Conservation (phyloP, 2,113 vertebrate genomes). For the Calypte anna region DNA sequence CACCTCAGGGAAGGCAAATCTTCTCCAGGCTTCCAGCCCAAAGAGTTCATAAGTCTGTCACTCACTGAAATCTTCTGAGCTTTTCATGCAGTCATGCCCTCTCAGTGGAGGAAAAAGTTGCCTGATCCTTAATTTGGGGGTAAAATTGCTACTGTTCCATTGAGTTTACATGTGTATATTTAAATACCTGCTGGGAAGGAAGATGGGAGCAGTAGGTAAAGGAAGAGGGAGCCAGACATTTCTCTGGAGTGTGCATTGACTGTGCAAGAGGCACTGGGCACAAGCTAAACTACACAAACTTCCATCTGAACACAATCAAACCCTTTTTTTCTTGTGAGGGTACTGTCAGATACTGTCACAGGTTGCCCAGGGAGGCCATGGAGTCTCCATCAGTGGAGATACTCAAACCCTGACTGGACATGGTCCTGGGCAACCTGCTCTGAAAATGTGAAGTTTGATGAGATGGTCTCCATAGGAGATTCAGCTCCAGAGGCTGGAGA, state of each 20-base stretch:
- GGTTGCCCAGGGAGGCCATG: not conserved
- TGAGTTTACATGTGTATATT: not conserved
- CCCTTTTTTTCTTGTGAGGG: not conserved
- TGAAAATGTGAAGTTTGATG: not conserved
- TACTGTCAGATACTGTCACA: not conserved
- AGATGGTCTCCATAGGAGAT: not conserved
- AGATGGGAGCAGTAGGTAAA: rapidly evolving
- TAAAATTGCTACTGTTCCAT: not conserved
- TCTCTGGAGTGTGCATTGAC: not conserved
- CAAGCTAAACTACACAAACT: not conserved
- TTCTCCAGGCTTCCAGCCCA: not conserved
- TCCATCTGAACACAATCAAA: not conserved
- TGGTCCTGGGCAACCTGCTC: not conserved
- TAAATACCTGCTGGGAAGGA: not conserved
- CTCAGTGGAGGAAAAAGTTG: not conserved
- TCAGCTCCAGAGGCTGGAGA: not conserved
- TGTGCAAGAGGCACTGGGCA: not conserved
- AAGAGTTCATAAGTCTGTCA: not conserved
- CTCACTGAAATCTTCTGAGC: not conserved
- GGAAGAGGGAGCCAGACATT: not conserved
- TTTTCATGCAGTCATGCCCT: not conserved
- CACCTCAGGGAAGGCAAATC: not conserved
- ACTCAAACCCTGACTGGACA: not conserved
- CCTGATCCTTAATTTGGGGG: not conserved
- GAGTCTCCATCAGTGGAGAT: not conserved